Evolutionary conservation across 1,140 invertebrate genomes (phyloP).

Genomic region (Antheraea pernyi): DNA sequence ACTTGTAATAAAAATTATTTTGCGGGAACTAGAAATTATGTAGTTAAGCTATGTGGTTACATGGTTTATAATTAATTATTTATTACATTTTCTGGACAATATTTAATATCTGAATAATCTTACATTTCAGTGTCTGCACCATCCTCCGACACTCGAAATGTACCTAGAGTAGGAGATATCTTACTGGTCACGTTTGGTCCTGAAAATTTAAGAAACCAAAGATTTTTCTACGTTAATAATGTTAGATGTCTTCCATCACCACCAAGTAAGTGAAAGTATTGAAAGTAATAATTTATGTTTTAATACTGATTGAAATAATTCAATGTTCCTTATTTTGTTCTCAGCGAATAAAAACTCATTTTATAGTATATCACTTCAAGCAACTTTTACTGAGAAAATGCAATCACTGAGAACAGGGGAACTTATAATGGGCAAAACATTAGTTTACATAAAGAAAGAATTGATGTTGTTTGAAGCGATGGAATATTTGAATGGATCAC

Average conservation of each 20-base stretch:
- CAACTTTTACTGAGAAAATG: conserved; percentile 52
- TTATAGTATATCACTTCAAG: conserved; percentile 49
- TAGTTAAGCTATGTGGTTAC: too few relatives aligned
- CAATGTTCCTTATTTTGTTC: conserved; percentile 23
- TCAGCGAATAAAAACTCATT: conserved; percentile 55
- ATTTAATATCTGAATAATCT: neutral
- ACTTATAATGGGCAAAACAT: conserved; percentile 37
- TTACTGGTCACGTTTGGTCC: conserved; percentile 52
- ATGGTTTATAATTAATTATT: too few relatives aligned
- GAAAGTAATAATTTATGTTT: too few relatives aligned
- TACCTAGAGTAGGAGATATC: conserved; percentile 58
- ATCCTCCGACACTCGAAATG: conserved; percentile 36
- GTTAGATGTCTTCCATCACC: conserved; percentile 50
- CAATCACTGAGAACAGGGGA: conserved; percentile 44
- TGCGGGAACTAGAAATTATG: too few relatives aligned
- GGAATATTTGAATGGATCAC: conserved; percentile 54
- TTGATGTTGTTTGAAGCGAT: conserved; percentile 64
- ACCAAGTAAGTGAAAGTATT: conserved; percentile 43
- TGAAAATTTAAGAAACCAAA: conserved; percentile 34
- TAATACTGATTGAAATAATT: too few relatives aligned
- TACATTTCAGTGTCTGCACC: conserved; percentile 33
- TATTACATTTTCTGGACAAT: too few relatives aligned
- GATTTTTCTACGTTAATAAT: conserved; percentile 66
- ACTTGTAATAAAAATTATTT: too few relatives aligned
- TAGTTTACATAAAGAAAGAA: conserved; percentile 65